These are phyloP conservation scores for Ophion ellenae DNA, from an alignment of 2,888 invertebrate species.

Conservation along the genomic window DNA sequence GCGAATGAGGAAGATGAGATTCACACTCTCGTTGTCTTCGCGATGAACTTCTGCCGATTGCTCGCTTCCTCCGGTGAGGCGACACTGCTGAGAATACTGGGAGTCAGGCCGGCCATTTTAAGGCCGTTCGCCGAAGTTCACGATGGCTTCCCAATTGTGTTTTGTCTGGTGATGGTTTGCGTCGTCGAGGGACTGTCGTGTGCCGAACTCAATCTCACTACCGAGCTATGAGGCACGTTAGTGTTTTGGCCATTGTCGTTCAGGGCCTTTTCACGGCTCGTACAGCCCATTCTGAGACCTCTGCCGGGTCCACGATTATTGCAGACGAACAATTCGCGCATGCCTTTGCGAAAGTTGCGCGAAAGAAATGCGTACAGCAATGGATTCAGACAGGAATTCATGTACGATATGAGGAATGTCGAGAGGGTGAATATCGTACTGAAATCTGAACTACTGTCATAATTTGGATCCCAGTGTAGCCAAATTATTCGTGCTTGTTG, in stretches of 20 bases:
- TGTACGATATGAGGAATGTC: constrained; percentile 94
- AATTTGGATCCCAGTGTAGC: constrained; percentile 88
- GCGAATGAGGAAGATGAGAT: neutral
- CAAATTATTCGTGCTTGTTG: constrained; percentile 95
- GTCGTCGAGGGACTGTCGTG: constrained; percentile 74
- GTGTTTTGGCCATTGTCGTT: constrained; percentile 72
- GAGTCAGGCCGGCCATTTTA: constrained; percentile 51
- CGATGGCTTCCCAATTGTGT: constrained; percentile 63
- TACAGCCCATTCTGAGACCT: constrained; percentile 75
- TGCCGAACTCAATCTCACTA: constrained; percentile 74
- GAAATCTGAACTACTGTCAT: constrained; percentile 85
- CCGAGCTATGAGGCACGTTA: constrained; percentile 72
- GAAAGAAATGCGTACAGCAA: constrained; percentile 94
- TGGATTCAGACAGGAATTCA: constrained; percentile 96
- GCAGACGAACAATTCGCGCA: constrained; percentile 92
- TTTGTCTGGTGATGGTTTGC: constrained; percentile 72
- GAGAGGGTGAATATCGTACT: constrained; percentile 92
- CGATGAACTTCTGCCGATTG: neutral
- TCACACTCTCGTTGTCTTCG: constrained; percentile 49
- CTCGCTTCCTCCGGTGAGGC: constrained; percentile 28
- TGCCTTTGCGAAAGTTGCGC: constrained; percentile 92
- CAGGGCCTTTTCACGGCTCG: constrained; percentile 69
- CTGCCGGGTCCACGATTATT: constrained; percentile 78
- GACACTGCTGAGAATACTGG: constrained; percentile 47
- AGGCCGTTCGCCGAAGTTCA: constrained; percentile 65